Conservation (phyloP, 2,113 vertebrate species). For the Erythrocercus mccallii region DNA sequence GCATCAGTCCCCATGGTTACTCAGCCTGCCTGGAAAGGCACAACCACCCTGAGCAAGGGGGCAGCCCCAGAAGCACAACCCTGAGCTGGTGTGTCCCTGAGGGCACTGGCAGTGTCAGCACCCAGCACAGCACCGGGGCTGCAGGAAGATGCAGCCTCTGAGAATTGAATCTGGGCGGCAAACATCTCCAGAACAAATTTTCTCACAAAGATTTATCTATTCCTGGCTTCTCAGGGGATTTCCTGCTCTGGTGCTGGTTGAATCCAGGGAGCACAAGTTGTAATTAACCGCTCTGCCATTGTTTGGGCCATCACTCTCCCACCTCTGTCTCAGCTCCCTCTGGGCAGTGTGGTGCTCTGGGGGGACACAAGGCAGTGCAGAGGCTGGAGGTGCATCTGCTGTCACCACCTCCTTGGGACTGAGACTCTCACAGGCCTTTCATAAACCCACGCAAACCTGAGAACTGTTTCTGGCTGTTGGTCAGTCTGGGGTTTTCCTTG, state of each 20-base stretch:
- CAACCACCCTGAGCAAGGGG: rapidly evolving
- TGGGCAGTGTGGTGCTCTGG: rapidly evolving
- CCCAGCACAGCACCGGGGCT: background rate
- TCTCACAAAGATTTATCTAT: background rate
- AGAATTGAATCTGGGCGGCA: background rate
- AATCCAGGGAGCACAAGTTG: background rate
- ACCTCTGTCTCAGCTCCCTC: background rate
- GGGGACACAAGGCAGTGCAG: background rate
- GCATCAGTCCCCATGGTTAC: background rate
- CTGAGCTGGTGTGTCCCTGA: rapidly evolving
- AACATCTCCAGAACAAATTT: background rate
- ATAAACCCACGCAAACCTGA: background rate
- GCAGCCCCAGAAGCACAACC: background rate
- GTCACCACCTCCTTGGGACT: background rate
- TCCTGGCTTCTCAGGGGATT: background rate
- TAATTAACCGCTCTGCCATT: background rate
- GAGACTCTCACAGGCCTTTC: background rate
- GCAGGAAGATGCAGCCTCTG: background rate
- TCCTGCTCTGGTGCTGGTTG: background rate
- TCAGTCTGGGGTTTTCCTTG: background rate
- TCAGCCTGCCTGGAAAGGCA: background rate
- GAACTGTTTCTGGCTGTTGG: background rate
- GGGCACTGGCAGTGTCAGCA: background rate
- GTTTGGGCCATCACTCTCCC: rapidly evolving
- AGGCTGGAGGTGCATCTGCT: rapidly evolving